phyloP scores from a whole-genome alignment of 2,888 invertebrate genomes.

The Bombylius discolor region DNA sequence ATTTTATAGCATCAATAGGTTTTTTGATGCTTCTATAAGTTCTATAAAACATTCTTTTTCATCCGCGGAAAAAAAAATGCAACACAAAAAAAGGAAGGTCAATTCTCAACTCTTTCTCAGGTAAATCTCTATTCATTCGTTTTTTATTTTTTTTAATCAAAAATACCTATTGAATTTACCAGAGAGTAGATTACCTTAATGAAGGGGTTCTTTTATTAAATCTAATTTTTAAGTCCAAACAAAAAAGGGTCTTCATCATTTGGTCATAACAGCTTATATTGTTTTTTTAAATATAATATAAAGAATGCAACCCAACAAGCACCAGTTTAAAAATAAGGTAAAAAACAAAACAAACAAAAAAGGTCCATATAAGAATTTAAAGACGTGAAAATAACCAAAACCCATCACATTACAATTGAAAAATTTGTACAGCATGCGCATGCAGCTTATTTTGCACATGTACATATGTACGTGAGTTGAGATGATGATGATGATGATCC shows the following conservation, averaged over 20 bases:
- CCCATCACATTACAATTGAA: not conserved
- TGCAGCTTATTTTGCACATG: not conserved
- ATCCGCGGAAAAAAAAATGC: too few relatives aligned
- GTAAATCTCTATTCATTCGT: too few relatives aligned
- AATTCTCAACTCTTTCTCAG: too few relatives aligned
- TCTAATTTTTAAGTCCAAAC: not conserved
- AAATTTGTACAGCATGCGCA: slow-evolving; percentile 1
- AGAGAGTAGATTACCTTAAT: slow-evolving; percentile 2
- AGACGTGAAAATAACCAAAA: not conserved
- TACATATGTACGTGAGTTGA: too few relatives aligned
- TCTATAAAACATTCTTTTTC: too few relatives aligned
- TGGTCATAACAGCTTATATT: slow-evolving; percentile 12
- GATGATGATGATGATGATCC: too few relatives aligned
- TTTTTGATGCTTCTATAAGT: too few relatives aligned
- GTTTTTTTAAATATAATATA: not conserved
- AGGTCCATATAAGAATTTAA: too few relatives aligned
- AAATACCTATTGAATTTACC: too few relatives aligned
- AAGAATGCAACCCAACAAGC: not conserved
- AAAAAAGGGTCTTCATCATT: slow-evolving; percentile 5
- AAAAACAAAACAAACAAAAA: not conserved
- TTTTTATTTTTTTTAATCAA: too few relatives aligned
- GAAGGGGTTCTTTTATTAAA: not conserved
- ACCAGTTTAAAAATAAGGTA: not conserved
- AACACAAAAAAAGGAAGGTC: too few relatives aligned
- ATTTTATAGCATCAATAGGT: too few relatives aligned